Conservation (phyloP, 2,113 vertebrate species). For the Phyllostomus hastatus region DNA sequence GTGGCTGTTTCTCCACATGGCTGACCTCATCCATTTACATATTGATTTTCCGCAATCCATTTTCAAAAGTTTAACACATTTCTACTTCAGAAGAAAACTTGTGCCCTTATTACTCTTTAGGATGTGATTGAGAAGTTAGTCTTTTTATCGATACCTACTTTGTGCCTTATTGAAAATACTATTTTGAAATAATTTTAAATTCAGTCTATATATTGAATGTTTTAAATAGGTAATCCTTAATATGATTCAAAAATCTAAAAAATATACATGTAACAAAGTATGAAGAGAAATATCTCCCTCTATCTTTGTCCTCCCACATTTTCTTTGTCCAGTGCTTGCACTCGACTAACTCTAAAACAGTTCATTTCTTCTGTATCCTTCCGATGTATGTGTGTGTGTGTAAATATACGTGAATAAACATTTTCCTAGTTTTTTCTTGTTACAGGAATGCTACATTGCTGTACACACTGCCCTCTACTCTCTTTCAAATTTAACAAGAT, state of each 20-base stretch:
- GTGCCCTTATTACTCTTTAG: background rate
- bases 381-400: background rate
- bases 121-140: background rate
- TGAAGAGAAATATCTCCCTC: background rate
- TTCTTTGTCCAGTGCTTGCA: background rate
- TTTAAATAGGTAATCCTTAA: background rate
- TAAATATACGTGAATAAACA: background rate
- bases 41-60: background rate
- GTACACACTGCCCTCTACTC: background rate
- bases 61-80: slow-evolving; percentile 10
- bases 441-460: background rate
- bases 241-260: background rate
- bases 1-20: background rate
- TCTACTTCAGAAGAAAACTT: background rate
- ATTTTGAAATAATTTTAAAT: background rate
- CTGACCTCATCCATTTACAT: slow-evolving; percentile 11
- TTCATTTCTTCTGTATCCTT: background rate
- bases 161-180: background rate
- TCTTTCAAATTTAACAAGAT: background rate
- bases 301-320: background rate
- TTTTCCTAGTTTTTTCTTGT: background rate
- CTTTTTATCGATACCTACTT: background rate
- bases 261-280: background rate
- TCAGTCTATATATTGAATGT: background rate
- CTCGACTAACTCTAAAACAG: background rate